phyloP scores from a whole-genome alignment of 2,888 invertebrate genomes.

The Drosophila nr. fundita region DNA sequence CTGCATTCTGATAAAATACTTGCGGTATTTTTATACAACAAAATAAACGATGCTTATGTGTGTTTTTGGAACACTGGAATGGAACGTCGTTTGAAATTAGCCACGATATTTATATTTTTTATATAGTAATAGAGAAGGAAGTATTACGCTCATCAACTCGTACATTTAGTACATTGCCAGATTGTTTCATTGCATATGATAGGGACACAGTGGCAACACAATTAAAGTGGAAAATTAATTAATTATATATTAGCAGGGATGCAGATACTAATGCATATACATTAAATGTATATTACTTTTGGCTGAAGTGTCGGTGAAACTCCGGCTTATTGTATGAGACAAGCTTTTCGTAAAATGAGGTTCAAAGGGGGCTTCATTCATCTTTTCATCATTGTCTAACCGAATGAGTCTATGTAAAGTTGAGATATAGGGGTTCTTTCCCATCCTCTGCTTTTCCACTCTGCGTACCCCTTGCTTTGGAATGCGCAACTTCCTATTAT shows the following conservation, averaged over 20 bases:
- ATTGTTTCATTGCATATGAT: too few relatives aligned
- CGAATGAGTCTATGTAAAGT: background rate
- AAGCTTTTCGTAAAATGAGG: background rate
- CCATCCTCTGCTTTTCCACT: background rate
- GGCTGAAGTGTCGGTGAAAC: background rate
- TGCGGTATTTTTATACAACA: slow-evolving; percentile 19
- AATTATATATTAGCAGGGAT: background rate
- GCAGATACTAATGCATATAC: background rate
- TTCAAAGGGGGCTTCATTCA: background rate
- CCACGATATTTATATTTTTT: background rate
- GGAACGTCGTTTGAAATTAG: background rate
- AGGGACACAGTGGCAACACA: too few relatives aligned
- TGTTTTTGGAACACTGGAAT: slow-evolving; percentile 11
- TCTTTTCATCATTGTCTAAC: background rate
- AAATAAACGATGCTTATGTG: background rate
- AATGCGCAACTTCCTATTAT: background rate
- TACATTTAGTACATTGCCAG: background rate
- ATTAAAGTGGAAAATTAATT: background rate
- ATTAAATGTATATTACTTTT: background rate
- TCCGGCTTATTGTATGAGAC: background rate
- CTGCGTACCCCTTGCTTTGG: background rate
- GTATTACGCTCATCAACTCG: background rate
- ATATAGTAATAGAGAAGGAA: background rate
- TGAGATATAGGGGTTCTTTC: background rate
- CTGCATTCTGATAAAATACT: background rate